Evolutionary conservation across 2,797 vertebrate species (phyloP), one percentile per base, ranked within the genome.

Genomic region (Cossypha niveicapilla): DNA sequence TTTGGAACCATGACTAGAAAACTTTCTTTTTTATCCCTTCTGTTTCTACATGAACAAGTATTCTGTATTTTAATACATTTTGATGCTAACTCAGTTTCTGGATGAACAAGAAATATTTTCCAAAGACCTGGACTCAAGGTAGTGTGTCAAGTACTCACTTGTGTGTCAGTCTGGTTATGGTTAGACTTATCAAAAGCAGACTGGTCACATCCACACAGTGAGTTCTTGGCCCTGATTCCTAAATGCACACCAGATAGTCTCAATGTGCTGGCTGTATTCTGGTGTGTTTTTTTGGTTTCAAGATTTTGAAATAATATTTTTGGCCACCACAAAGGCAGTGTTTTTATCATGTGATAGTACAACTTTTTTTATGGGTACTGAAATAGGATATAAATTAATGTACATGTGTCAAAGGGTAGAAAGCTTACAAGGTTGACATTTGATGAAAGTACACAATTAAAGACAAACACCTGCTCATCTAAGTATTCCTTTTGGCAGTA

Each of bases 241-340:
- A n/a, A 27, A 35, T 24, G 21, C 4, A 42, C 5, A 35, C 3
- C 6, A 58, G 4, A 2, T 24, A 70, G 27, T 61, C 17, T 50
- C 56, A 32, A 19, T 45, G 6, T 4, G 0, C 25, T 79, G 17
- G 0, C 37, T 77, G 65, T 80, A 42, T 39, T 86, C 32, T 67
- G 10, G 3, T 51, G 18, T 32, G 6, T 47, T 72, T 88, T 88
- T 78, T n/a, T 23, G 12, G 5, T 27, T 32, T 30, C 34, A 78
- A 37, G 32, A 14, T 45, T 56, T 27, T 77, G 15, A 90, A 90
- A 65, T 32, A 75, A 23, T 57, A 50, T 18, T 27, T 74, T 62
- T 88, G 14, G 21, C 68, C 7, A 22, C 17, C 7, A 35, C 7
- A 75, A 34, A 5, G 4, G 0, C 1, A 3, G 11, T 24, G 11